Evolutionary conservation across 2,113 vertebrate genomes (phyloP).

Genomic region (Notothenia coriiceps): DNA sequence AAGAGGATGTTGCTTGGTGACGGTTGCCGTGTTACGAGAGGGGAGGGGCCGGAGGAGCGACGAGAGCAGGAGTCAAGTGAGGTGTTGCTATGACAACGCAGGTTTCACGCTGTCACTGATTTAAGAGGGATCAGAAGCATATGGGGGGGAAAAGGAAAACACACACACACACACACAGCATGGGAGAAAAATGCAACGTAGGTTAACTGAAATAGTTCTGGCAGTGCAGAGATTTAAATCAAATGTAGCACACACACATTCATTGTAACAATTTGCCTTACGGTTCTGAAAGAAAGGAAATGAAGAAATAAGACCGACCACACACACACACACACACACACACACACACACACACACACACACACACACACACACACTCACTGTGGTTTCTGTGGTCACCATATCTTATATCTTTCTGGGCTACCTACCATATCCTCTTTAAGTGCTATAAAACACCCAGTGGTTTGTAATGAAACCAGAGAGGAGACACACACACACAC

Average conservation of each 20-base stretch:
- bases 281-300: too few relatives aligned
- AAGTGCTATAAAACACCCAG: conserved; percentile 44
- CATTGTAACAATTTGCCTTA: too few relatives aligned
- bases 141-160: conserved; percentile 34
- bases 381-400: conserved; percentile 67
- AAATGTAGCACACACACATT: not conserved
- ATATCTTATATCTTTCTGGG: conserved; percentile 62
- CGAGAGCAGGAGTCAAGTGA: conserved; percentile 66
- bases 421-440: conserved; percentile 58
- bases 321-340: conserved; percentile 8
- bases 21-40: conserved; percentile 64
- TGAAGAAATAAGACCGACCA: not conserved
- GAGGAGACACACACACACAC: conserved; percentile 8
- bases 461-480: conserved; percentile 62
- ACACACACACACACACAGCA: not conserved
- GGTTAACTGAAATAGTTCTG: too few relatives aligned
- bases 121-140: conserved; percentile 58
- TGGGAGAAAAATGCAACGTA: not conserved
- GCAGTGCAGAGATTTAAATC: not conserved
- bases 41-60: conserved; percentile 45
- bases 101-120: conserved; percentile 74
- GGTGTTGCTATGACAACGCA: conserved; percentile 73
- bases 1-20: conserved; percentile 67
- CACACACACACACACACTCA: too few relatives aligned
- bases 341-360: conserved; percentile 8